phyloP scores from a whole-genome alignment of 2,797 vertebrate species.

The Chaetodon trifasciatus region DNA sequence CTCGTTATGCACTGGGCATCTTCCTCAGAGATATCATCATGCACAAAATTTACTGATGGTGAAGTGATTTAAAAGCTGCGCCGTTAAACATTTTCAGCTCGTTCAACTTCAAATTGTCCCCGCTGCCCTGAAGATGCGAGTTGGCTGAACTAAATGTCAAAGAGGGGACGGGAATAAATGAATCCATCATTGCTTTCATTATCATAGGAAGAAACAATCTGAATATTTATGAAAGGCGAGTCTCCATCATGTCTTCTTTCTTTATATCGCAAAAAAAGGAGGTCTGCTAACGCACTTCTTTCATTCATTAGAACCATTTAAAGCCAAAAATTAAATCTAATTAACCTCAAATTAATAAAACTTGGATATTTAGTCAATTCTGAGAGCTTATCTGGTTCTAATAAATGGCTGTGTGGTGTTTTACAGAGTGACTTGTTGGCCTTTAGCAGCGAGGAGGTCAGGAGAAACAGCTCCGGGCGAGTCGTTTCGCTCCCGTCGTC shows the following conservation, averaged over 20 bases:
- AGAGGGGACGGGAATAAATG: not conserved
- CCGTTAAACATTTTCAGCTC: not conserved
- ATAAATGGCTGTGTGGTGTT: not conserved
- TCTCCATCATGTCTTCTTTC: not conserved
- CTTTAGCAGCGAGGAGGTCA: conserved; percentile 29
- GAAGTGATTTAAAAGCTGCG: conserved; percentile 22
- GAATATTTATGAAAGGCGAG: not conserved
- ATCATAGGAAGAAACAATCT: not conserved
- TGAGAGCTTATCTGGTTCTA: not conserved
- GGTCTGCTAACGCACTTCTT: not conserved
- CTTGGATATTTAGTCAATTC: not conserved
- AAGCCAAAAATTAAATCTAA: not conserved
- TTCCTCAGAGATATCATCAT: not conserved
- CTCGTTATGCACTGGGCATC: not conserved
- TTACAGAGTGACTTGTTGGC: conserved; percentile 27
- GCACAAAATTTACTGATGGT: conserved; percentile 13
- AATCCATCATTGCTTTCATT: not conserved
- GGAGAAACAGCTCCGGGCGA: conserved; percentile 21
- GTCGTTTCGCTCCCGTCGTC: conserved; percentile 19
- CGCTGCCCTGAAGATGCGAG: not conserved
- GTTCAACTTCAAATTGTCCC: not conserved
- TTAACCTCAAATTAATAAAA: not conserved
- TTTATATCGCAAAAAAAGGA: not conserved
- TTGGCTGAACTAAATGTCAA: not conserved
- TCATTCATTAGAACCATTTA: not conserved